Conservation (phyloP, 2,888 invertebrate species). For the Callosobruchus maculatus region DNA sequence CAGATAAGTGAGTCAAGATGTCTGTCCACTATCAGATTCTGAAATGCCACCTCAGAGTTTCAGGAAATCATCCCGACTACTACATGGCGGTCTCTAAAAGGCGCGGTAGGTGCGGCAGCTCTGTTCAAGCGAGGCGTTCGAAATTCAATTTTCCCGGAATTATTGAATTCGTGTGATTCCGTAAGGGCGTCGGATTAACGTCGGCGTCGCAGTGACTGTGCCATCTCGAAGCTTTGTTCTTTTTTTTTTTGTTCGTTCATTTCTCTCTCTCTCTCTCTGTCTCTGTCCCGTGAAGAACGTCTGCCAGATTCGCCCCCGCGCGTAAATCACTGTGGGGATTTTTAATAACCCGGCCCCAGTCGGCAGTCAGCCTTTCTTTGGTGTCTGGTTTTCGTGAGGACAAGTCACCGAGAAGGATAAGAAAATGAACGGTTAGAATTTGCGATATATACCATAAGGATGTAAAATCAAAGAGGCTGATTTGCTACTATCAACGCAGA, state of each 20-base stretch:
- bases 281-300: neutral
- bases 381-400: neutral
- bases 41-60: too few species aligned
- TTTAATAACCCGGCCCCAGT: neutral
- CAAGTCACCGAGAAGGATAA: neutral
- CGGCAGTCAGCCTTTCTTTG: neutral
- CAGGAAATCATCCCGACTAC: too few species aligned
- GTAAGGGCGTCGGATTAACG: neutral
- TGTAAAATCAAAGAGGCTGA: too few species aligned
- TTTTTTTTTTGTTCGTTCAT: too few species aligned
- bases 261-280: neutral
- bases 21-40: too few species aligned
- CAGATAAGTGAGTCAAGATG: too few species aligned
- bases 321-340: neutral
- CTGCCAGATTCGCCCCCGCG: neutral
- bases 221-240: neutral
- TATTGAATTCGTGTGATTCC: neutral
- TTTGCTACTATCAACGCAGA: too few species aligned
- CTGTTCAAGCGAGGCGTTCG: neutral
- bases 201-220: neutral
- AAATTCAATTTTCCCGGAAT: neutral
- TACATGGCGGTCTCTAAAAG: too few species aligned
- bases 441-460: too few species aligned
- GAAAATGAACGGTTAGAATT: neutral
- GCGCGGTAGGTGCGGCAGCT: neutral